These are phyloP conservation scores for Hipposideros armiger DNA, from an alignment of 2,113 vertebrate species.

Conservation along the genomic window DNA sequence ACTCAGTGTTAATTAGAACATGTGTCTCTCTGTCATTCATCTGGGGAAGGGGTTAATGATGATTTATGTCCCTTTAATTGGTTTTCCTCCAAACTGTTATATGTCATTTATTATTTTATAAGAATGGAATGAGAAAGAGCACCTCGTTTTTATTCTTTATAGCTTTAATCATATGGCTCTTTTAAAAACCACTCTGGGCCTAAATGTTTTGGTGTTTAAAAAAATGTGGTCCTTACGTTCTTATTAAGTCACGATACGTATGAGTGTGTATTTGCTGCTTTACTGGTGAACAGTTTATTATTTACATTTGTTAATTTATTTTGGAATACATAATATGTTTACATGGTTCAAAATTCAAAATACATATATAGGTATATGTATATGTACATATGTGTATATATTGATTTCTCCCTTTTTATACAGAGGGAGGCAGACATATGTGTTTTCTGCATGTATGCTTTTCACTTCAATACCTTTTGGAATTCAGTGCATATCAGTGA, in stretches of 20 bases:
- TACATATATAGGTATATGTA: no score
- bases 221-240: slow-evolving; percentile 57
- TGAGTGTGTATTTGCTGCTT: neutral
- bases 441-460: neutral
- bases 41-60: slow-evolving; percentile 76
- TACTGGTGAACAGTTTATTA: neutral
- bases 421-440: neutral
- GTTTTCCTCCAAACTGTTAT: slow-evolving; percentile 74
- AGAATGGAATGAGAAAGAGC: neutral
- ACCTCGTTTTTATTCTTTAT: slow-evolving; percentile 72
- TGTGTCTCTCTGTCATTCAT: slow-evolving; percentile 83
- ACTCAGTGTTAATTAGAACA: slow-evolving; percentile 82
- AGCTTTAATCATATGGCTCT: slow-evolving; percentile 68
- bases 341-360: neutral
- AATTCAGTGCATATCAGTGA: neutral
- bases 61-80: slow-evolving; percentile 84
- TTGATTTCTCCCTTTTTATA: neutral
- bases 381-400: neutral
- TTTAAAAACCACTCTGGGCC: slow-evolving; percentile 35
- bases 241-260: slow-evolving; percentile 66
- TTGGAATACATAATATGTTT: neutral
- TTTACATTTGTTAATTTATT: neutral
- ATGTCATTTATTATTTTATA: slow-evolving; percentile 76
- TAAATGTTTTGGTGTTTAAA: slow-evolving; percentile 72
- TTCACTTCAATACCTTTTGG: neutral